A percentile compares a stretch with the other conserved stretches of the same genome.
These are phyloP conservation scores for Pipistrellus pygmaeus DNA, from an alignment of 2,797 vertebrate species.

Conservation along the genomic window DNA sequence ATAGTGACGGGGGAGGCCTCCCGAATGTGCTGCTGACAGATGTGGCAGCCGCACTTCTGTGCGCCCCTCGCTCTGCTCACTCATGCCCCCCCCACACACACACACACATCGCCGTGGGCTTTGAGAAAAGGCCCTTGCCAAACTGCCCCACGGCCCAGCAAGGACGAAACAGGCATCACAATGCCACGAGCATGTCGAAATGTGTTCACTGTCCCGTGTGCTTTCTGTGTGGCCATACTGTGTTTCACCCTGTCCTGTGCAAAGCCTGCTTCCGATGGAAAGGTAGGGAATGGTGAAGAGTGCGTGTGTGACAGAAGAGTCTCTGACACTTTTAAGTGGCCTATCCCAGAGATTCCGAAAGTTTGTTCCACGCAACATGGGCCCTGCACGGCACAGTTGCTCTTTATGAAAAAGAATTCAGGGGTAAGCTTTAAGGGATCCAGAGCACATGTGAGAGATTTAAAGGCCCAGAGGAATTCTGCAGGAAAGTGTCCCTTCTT, in stretches of 20 bases:
- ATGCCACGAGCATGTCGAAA: conserved; percentile 19
- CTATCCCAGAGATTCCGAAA: conserved; percentile 10
- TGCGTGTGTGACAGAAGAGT: neutral
- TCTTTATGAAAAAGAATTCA: conserved; percentile 13
- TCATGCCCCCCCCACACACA: conserved; percentile 48
- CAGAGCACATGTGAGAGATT: neutral
- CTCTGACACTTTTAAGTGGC: neutral
- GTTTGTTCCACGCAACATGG: neutral
- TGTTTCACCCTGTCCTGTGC: neutral
- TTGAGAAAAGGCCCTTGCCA: neutral
- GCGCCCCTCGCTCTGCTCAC: conserved; percentile 44
- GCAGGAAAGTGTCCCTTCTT: neutral
- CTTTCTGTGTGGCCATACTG: neutral
- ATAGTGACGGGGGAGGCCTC: conserved; percentile 72
- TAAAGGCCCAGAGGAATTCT: conserved; percentile 30
- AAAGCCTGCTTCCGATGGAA: neutral
- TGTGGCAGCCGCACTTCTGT: conserved; percentile 64
- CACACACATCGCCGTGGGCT: neutral
- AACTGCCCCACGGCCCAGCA: neutral
- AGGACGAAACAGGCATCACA: neutral
- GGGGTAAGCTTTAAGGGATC: neutral
- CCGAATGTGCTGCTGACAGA: conserved; percentile 77
- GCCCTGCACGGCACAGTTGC: neutral
- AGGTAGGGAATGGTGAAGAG: neutral
- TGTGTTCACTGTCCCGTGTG: neutral